phyloP scores from a whole-genome alignment of 2,888 invertebrate genomes.

The Drosophila rellima region DNA sequence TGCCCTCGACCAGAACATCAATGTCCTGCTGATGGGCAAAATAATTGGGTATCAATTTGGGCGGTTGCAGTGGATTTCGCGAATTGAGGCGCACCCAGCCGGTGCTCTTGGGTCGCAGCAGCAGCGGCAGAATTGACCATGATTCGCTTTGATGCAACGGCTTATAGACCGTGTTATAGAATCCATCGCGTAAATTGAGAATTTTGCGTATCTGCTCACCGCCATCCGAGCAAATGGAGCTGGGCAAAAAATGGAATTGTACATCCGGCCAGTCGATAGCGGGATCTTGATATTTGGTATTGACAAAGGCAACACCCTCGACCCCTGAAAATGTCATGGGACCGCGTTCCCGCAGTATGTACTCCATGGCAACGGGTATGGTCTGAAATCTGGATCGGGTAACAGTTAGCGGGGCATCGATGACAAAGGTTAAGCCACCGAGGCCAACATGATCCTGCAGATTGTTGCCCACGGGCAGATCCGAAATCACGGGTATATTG shows the following conservation, averaged over 20 bases:
- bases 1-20: constrained; percentile 92
- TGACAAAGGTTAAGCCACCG: constrained; percentile 93
- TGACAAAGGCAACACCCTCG: constrained; percentile 94
- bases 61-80: constrained; percentile 92
- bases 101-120: constrained; percentile 94
- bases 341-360: constrained; percentile 92
- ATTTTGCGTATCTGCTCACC: constrained; percentile 93
- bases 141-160: constrained; percentile 92
- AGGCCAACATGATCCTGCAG: constrained; percentile 95
- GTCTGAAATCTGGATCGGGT: constrained; percentile 92
- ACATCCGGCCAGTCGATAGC: constrained; percentile 93
- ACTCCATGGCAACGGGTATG: constrained; percentile 92
- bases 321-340: constrained; percentile 94
- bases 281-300: constrained; percentile 93
- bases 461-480: constrained; percentile 93
- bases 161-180: constrained; percentile 94
- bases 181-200: constrained; percentile 91
- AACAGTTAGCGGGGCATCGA: constrained; percentile 93
- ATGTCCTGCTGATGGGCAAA: constrained; percentile 94
- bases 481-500: constrained; percentile 90
- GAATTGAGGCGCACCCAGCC: constrained; percentile 95
- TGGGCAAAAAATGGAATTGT: constrained; percentile 94
- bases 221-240: constrained; percentile 93
- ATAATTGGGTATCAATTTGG: constrained; percentile 96
- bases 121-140: constrained; percentile 93